These are phyloP conservation scores for Nycticebus coucang DNA, from an alignment of 2,113 vertebrate species.

Conservation along the genomic window DNA sequence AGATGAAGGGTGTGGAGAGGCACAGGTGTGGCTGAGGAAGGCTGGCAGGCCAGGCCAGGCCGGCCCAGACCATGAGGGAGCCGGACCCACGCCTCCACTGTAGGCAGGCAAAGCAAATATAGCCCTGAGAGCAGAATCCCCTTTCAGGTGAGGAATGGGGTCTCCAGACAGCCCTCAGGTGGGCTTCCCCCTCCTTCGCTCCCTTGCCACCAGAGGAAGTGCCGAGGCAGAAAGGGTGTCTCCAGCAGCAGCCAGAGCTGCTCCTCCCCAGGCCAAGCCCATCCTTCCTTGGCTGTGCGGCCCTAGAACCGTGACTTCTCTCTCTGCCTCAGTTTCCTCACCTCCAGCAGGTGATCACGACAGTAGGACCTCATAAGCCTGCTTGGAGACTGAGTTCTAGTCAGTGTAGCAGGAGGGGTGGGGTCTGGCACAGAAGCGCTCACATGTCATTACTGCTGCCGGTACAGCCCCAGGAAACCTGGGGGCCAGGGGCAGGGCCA, in stretches of 20 bases:
- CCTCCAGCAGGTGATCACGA: rapidly evolving
- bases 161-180: no score
- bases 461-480: neutral
- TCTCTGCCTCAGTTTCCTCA: neutral
- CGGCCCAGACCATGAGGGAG: rapidly evolving
- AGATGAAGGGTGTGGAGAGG: neutral
- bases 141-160: neutral
- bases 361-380: neutral
- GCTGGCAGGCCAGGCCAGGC: neutral
- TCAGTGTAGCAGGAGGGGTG: rapidly evolving
- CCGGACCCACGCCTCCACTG: rapidly evolving
- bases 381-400: rapidly evolving
- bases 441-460: neutral
- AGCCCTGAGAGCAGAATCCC: rapidly evolving
- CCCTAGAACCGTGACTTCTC: neutral
- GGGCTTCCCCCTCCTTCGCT: neutral
- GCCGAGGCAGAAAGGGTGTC: rapidly evolving
- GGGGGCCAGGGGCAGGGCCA: neutral
- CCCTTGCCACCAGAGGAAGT: neutral
- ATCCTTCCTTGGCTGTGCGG: rapidly evolving
- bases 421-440: neutral
- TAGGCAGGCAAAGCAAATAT: rapidly evolving
- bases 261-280: neutral
- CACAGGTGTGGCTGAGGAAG: neutral
- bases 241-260: neutral